phyloP scores from a whole-genome alignment of 2,888 invertebrate species.

The Suillia variegata region DNA sequence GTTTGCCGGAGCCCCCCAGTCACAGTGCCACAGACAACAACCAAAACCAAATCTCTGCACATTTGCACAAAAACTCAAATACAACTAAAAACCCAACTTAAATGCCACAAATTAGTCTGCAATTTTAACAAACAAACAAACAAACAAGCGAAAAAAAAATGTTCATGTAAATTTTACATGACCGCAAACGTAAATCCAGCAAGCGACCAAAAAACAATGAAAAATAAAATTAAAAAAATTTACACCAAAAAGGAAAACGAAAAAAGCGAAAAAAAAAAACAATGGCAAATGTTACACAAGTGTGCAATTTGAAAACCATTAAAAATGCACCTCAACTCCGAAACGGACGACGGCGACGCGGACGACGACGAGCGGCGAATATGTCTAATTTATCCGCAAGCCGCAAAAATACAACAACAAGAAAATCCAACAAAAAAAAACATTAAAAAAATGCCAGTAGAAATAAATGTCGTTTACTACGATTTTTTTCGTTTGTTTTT shows the following conservation, averaged over 20 bases:
- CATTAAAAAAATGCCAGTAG: neutral
- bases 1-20: too few species aligned
- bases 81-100: too few species aligned
- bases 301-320: constrained; percentile 12
- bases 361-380: neutral
- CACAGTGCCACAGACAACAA: too few species aligned
- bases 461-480: neutral
- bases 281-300: constrained; percentile 10
- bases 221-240: neutral
- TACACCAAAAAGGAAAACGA: too few species aligned
- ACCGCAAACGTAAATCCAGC: too few species aligned
- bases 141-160: constrained; percentile 1
- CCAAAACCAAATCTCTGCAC: too few species aligned
- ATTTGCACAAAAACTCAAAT: neutral
- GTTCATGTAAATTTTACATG: neutral
- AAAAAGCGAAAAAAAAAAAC: neutral
- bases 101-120: constrained; percentile 11
- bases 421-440: neutral
- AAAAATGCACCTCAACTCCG: neutral
- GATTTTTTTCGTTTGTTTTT: neutral
- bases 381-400: neutral
- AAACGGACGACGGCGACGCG: too few species aligned
- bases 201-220: neutral
- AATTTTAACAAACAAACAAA: neutral
- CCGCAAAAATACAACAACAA: too few species aligned